phyloP scores from a whole-genome alignment of 2,113 vertebrate genomes.

The Nyctereutes procyonoides region DNA sequence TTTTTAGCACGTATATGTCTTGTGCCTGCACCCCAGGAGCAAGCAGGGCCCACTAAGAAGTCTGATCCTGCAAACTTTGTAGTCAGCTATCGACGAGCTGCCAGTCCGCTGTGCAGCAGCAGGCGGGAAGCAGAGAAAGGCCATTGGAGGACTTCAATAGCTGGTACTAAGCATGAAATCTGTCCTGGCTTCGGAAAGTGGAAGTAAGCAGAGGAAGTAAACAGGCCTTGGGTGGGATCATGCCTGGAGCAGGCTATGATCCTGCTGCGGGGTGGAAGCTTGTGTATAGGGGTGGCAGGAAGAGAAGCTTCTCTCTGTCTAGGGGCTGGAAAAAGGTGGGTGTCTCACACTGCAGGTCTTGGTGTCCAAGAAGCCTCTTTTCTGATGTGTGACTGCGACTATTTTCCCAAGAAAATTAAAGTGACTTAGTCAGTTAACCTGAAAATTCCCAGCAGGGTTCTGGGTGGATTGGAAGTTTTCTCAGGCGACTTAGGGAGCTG shows the following conservation, averaged over 20 bases:
- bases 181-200: background rate
- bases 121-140: background rate
- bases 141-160: rapidly evolving
- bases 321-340: background rate
- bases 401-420: slow-evolving; percentile 80
- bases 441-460: slow-evolving; percentile 64
- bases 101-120: background rate
- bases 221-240: background rate
- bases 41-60: background rate
- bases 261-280: rapidly evolving
- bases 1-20: background rate
- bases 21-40: background rate
- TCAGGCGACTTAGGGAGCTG: background rate
- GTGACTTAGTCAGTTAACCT: slow-evolving; percentile 73
- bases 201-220: background rate
- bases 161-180: background rate
- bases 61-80: background rate
- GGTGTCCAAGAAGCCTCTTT: background rate
- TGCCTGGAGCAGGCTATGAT: background rate
- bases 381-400: slow-evolving; percentile 58
- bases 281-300: rapidly evolving
- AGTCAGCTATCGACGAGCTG: background rate
- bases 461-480: slow-evolving; percentile 13
- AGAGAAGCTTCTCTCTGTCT: background rate
- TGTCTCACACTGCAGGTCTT: background rate